Base-by-base conservation (phyloP, 2,113 vertebrate genomes). In the Scomber japonicus region DNA sequence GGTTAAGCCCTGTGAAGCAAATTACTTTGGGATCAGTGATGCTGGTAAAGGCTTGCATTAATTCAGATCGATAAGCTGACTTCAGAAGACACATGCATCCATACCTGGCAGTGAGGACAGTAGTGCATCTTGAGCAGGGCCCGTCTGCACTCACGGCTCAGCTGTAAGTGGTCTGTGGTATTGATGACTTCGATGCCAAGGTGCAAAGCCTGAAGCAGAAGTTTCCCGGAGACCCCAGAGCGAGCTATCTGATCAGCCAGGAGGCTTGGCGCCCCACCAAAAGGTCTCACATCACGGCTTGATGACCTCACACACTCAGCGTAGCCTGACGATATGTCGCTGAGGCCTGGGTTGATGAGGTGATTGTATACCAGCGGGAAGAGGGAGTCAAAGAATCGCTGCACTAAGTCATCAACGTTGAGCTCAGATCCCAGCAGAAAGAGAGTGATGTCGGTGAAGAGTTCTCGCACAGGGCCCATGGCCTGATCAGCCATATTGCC, bases 111-210 rank as follows among this genome's bases (percentile, higher is more conserved):
- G 72, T 95, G 94, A 0, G 96, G 94, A 53, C 97, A 98, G 84
- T 96, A 97, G 56, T 92, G 95, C 96, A 98, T 96, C 61, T 92
- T 94, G 81, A 98, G 91, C 11, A 98, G 89, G 1, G 94, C 96
- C n/a, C 92, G 93, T 55, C 93, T 85, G 76, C 97, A 97, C 57
- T 97, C 97, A 2, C 95, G 94, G 82, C 96, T 96, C 82, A 96
- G 94, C 72, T 64, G 95, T 51, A 96, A 81, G 53, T 97, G 96
- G 80, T 97, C 97, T 0, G 97, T 97, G 15, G 96, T 97, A 60
- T 97, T 97, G 90, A 98, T 97, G 83, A 97, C 96, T 94, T 98
- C 97, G 1, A 97, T 95, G 61, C 96, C 97, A 31, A 98, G 91
- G 83, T 97, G 96, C 80, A 98, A 91, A 0, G 97, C 96, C 89